Base-by-base conservation (phyloP, 2,888 invertebrate species). In the Amblyjoppa fuscipennis region DNA sequence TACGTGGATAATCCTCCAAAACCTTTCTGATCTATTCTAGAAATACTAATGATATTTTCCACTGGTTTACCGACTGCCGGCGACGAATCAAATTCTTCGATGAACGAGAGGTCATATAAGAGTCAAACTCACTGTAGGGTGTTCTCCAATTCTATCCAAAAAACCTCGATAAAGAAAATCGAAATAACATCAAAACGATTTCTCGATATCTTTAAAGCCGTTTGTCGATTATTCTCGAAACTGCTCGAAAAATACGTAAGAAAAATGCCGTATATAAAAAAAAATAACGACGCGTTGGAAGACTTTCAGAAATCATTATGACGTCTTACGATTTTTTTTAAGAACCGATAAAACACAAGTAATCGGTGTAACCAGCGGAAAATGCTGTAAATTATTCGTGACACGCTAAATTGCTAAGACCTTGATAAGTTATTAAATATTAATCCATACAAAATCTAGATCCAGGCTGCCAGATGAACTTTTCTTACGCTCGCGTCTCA, bases 391-490 rank as follows among this genome's bases (percentile, higher is more conserved):
- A 56, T 73, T 73, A 73, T 31, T 56, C 13, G 56, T 13, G n/a
- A 13, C 13, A 0, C 38, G 34, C 38, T 53, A 6, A 25, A 13
- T 20, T 41, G 16, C 45, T 28, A 59, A 28, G 13, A 59, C n/a
- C 25, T 41, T 56, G 20, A 38, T 16, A 16, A 20, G 13, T 51
- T 61, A 13, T 28, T 11, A 49, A 81, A 76, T 49, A 34, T 71
- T 75, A 70, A 11, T 75, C 31, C 16, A 78, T 85, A 85, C 6
- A 78, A 85, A 85, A 85, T 78, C 78, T 81, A 85, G 13, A 13
- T 66, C 11, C 11, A 68, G 64, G 9, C 31, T 66, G n/a, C 6
- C 51, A 13, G 16, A 25, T 59, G 2, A 4, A 28, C 28, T 28
- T 59, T 25, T 70, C 1, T 61, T 70, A 45, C 34, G 61, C 53